Evolutionary conservation across 2,113 vertebrate species (phyloP).

Genomic region (Meles meles): DNA sequence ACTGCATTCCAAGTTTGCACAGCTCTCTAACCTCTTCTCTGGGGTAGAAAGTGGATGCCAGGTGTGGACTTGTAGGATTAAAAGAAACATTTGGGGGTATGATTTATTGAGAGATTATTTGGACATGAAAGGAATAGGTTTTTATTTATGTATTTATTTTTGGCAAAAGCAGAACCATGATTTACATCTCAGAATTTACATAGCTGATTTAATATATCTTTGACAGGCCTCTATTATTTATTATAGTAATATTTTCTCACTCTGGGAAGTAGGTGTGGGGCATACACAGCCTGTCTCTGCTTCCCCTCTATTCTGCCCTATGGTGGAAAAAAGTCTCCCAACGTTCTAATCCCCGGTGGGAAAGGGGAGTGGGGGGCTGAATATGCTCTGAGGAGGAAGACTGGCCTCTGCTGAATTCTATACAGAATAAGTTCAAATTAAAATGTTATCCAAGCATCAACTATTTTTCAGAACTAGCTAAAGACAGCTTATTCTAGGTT

Average conservation of each 20-base stretch:
- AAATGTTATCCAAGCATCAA: background rate
- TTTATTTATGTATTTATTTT: conserved; percentile 32
- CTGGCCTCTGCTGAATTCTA: background rate
- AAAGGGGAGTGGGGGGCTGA: background rate
- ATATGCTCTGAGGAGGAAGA: background rate
- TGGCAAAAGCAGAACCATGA: conserved; percentile 2
- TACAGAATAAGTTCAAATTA: background rate
- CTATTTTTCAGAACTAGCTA: background rate
- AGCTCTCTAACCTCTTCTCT: background rate
- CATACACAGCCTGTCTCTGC: fast-evolving
- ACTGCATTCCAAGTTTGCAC: background rate
- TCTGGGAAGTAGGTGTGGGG: background rate
- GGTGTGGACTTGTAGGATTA: background rate
- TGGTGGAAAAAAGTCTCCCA: background rate
- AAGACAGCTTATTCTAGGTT: background rate
- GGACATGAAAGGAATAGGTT: background rate
- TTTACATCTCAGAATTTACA: background rate
- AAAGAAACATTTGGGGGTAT: background rate
- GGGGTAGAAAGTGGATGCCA: background rate
- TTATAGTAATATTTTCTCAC: background rate
- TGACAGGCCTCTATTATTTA: background rate
- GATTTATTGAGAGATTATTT: conserved; percentile 2
- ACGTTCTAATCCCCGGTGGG: background rate
- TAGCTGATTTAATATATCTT: background rate
- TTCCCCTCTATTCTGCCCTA: background rate